Conservation (phyloP, 2,113 vertebrate genomes). For the Gavia stellata region DNA sequence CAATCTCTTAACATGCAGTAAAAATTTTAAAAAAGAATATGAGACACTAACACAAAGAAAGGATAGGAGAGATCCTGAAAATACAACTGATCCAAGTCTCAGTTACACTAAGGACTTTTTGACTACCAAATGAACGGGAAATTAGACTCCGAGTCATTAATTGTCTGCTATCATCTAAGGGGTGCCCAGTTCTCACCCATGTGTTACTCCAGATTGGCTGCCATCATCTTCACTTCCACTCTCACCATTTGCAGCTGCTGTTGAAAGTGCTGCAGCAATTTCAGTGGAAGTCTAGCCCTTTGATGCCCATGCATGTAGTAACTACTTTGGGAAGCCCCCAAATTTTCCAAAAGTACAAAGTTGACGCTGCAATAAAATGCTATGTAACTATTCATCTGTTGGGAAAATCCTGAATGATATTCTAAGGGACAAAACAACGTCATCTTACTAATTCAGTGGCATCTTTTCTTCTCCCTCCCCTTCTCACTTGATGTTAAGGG, state of each 20-base stretch:
- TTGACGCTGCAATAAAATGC: neutral
- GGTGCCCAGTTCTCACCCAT: neutral
- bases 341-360: neutral
- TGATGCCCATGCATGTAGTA: fast-evolving
- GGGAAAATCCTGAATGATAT: neutral
- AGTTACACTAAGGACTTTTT: neutral
- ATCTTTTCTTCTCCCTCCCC: neutral
- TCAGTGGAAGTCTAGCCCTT: neutral
- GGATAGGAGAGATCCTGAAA: neutral
- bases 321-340: neutral
- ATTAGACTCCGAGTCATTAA: fast-evolving
- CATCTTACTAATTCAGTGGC: neutral
- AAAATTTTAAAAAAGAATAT: neutral
- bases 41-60: neutral
- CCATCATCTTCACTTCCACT: neutral
- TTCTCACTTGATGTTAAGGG: neutral
- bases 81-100: neutral
- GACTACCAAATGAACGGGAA: neutral
- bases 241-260: neutral
- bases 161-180: neutral
- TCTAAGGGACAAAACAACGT: neutral
- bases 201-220: neutral
- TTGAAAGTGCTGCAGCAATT: neutral
- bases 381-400: neutral
- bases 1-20: neutral